Evolutionary conservation across 2,113 vertebrate genomes (phyloP).

Genomic region (Gopherus flavomarginatus): DNA sequence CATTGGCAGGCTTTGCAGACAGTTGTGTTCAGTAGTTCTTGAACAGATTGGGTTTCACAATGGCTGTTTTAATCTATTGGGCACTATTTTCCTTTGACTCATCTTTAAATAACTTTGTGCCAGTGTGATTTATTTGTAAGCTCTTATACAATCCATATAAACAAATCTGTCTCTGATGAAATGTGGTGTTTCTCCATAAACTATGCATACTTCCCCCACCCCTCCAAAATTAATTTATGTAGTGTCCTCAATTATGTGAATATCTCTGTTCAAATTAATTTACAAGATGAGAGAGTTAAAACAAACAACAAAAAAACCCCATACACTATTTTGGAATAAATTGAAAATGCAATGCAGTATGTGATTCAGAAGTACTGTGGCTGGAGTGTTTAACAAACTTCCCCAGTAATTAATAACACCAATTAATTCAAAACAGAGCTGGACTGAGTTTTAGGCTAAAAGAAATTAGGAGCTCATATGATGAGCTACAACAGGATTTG

Average conservation of each 20-base stretch:
- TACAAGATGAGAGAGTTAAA: background rate
- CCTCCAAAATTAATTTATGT: background rate
- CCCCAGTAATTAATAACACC: accelerated
- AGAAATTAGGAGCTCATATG: background rate
- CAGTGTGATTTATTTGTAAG: background rate
- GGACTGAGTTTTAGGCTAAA: background rate
- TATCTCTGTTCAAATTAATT: background rate
- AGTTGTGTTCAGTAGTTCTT: background rate
- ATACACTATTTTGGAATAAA: accelerated
- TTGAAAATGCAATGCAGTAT: background rate
- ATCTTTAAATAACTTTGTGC: background rate
- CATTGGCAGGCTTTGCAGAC: conserved; percentile 22
- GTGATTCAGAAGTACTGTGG: accelerated
- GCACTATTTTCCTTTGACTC: background rate
- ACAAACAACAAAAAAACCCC: accelerated
- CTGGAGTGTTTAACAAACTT: background rate
- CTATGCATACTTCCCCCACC: accelerated
- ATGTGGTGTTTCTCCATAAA: accelerated
- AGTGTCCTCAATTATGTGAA: background rate
- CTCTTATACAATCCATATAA: background rate
- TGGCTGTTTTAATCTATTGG: background rate
- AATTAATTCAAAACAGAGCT: background rate
- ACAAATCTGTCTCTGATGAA: background rate
- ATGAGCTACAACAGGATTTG: background rate
- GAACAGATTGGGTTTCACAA: conserved; percentile 21